Conservation (phyloP, 2,888 invertebrate genomes). For the Heteromurus nitidus region DNA sequence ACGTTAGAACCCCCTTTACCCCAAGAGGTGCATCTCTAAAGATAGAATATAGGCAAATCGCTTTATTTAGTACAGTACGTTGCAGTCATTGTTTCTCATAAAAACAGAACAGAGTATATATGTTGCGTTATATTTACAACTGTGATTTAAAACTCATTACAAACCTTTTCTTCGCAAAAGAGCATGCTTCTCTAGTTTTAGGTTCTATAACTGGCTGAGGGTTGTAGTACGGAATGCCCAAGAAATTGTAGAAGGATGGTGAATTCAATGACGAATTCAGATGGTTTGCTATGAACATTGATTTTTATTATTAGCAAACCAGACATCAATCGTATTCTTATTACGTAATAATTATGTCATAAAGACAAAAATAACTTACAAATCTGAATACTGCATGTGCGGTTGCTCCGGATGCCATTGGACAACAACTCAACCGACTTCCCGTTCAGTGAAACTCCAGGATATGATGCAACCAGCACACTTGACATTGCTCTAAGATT, state of each 20-base stretch:
- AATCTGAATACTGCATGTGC: constrained; percentile 68
- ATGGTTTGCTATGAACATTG: constrained; percentile 63
- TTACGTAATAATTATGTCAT: not conserved
- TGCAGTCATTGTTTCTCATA: too few species aligned
- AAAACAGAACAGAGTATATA: too few species aligned
- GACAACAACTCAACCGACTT: constrained; percentile 66
- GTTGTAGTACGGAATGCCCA: constrained; percentile 64
- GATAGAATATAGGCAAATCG: too few species aligned
- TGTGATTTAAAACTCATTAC: not conserved
- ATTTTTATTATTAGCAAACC: too few species aligned
- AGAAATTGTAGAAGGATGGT: constrained; percentile 65
- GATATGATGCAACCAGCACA: constrained; percentile 56
- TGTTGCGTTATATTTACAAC: not conserved
- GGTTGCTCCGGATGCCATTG: constrained; percentile 67
- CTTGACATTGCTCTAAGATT: constrained; percentile 36
- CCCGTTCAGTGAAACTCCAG: constrained; percentile 61
- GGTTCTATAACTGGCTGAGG: constrained; percentile 65
- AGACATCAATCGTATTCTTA: not conserved
- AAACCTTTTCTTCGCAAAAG: constrained; percentile 61
- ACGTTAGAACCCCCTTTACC: constrained; percentile 66
- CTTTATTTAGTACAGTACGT: not conserved
- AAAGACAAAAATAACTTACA: constrained; percentile 51
- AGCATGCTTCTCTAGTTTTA: constrained; percentile 64
- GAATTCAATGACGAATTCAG: constrained; percentile 53
- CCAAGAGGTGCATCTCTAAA: constrained; percentile 64